Evolutionary conservation across 2,797 vertebrate species (phyloP).

Genomic region (Poeciliopsis infans): DNA sequence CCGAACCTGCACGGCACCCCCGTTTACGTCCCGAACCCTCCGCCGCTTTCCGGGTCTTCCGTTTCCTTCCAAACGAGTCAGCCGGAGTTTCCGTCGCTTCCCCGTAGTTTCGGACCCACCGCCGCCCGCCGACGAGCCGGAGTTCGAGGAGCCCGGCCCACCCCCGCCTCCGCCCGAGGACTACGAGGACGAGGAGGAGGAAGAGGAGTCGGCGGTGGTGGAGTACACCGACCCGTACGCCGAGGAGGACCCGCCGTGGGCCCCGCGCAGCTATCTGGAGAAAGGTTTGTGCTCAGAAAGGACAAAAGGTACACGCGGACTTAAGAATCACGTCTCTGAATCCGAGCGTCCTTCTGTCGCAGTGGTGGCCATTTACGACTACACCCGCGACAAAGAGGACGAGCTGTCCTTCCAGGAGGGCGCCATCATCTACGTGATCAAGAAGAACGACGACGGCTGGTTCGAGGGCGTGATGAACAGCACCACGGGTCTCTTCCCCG

Average conservation of each 20-base stretch:
- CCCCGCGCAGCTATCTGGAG: conserved; percentile 91
- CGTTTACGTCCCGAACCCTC: not conserved
- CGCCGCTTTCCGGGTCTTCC: too few species aligned
- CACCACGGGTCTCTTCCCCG: conserved; percentile 97
- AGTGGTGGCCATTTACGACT: conserved; percentile 99
- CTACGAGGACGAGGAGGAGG: conserved; percentile 95
- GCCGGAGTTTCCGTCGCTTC: not conserved
- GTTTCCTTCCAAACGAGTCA: conserved; percentile 9
- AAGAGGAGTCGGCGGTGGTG: conserved; percentile 98
- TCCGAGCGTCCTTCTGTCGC: too few species aligned
- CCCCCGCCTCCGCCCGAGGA: conserved; percentile 93
- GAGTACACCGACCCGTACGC: conserved; percentile 99
- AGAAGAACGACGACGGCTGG: conserved; percentile 99
- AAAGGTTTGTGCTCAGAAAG: conserved; percentile 79
- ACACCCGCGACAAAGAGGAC: conserved; percentile 96
- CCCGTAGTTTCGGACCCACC: conserved; percentile 91
- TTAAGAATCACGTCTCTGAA: too few species aligned
- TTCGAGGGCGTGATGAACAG: conserved; percentile 96
- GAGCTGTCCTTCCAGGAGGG: conserved; percentile 99
- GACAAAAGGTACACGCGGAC: too few species aligned
- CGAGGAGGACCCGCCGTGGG: conserved; percentile 98
- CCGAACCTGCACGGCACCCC: conserved; percentile 5
- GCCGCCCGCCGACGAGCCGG: conserved; percentile 87
- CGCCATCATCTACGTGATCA: conserved; percentile 99
- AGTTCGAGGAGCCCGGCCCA: conserved; percentile 91